These are phyloP conservation scores for Peromyscus aztecus DNA, from an alignment of 2,797 vertebrate genomes.

Conservation along the genomic window DNA sequence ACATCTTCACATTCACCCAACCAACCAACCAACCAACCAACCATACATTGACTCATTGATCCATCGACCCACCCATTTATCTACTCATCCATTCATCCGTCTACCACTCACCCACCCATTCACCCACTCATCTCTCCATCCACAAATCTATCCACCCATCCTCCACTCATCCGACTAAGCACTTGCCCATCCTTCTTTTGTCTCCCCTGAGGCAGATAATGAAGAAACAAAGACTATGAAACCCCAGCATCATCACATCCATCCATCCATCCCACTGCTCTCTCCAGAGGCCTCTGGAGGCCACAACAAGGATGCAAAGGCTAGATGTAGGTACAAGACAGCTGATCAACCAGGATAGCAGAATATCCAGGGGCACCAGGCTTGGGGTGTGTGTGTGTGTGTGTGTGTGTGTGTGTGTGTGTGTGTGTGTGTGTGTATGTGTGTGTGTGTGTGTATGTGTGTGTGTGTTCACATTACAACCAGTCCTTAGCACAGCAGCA, in stretches of 20 bases:
- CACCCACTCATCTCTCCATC: not conserved
- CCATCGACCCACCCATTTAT: not conserved
- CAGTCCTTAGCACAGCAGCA: no score
- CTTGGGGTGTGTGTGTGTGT: not conserved
- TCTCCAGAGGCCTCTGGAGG: not conserved
- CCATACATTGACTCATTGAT: not conserved
- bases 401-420: not conserved
- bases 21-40: not conserved
- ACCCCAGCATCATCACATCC: not conserved
- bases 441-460: not conserved
- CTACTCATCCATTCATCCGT: not conserved
- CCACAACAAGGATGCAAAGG: no score
- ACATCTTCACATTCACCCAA: no score
- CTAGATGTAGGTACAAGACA: not conserved
- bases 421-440: not conserved
- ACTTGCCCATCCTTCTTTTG: not conserved
- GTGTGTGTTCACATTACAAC: not conserved
- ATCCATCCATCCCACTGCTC: not conserved
- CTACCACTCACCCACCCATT: not conserved
- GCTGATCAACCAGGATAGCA: fast-evolving
- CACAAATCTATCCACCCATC: not conserved
- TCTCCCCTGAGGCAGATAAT: not conserved
- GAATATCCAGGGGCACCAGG: not conserved
- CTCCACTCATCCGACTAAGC: not conserved
- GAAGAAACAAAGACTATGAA: not conserved